Percentiles rank a stretch among this genome's conserved stretches.
Evolutionary conservation across 2,797 vertebrate species (phyloP).

Genomic region (Sebastes reedi): DNA sequence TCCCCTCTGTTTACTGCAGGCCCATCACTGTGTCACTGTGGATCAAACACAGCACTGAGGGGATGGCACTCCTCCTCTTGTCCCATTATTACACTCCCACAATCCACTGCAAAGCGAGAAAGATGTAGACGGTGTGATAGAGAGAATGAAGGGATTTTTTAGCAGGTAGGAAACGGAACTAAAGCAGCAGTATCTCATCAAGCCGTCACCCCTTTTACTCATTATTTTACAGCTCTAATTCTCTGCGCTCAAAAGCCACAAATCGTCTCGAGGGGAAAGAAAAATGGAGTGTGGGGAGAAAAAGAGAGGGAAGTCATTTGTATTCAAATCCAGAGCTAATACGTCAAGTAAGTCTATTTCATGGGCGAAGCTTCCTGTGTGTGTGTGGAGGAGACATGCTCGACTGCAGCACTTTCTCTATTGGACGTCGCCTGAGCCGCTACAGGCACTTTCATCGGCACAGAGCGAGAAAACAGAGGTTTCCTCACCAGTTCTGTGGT

Average conservation of each 20-base stretch:
- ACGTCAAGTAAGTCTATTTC: conserved; percentile 67
- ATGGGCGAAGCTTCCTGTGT: conserved; percentile 38
- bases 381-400: conserved; percentile 35
- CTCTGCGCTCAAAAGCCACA: conserved; percentile 21
- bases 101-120: conserved; percentile 24
- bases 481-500: conserved; percentile 14
- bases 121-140: conserved; percentile 16
- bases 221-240: conserved; percentile 48
- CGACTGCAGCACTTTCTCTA: conserved; percentile 35
- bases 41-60: conserved; percentile 30
- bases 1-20: conserved; percentile 45
- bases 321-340: conserved; percentile 77
- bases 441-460: conserved; percentile 27
- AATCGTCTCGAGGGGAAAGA: conserved; percentile 3
- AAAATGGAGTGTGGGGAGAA: conserved; percentile 1
- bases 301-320: conserved; percentile 57
- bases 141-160: conserved; percentile 13
- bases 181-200: conserved; percentile 19
- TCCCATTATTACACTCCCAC: conserved; percentile 9
- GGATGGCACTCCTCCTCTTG: too few species aligned
- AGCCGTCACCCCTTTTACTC: not conserved
- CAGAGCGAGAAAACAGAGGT: conserved; percentile 19
- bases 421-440: conserved; percentile 13
- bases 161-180: conserved; percentile 9
- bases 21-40: conserved; percentile 57